A percentile compares a stretch with the other conserved stretches of the same genome.
These are phyloP conservation scores for Aramus guarauna DNA, from an alignment of 2,113 vertebrate species.

Conservation along the genomic window DNA sequence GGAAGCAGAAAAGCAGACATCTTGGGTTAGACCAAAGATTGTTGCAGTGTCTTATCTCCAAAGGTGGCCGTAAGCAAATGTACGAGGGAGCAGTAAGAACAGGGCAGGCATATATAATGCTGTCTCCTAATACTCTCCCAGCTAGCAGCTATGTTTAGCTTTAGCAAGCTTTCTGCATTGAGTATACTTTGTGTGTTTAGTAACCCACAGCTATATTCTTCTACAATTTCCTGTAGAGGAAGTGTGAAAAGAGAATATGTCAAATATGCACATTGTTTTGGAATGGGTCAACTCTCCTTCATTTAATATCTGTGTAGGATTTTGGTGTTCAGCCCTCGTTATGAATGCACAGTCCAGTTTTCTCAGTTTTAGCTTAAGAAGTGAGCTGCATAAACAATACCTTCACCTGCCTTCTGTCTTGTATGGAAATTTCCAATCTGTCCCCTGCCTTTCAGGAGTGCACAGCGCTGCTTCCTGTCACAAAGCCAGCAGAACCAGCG, in stretches of 20 bases:
- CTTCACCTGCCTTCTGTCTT: background rate
- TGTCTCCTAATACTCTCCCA: background rate
- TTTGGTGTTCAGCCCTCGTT: background rate
- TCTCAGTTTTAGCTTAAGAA: background rate
- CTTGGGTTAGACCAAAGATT: background rate
- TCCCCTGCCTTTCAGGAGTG: background rate
- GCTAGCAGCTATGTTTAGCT: background rate
- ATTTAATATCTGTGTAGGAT: background rate
- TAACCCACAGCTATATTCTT: background rate
- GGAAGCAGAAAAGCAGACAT: background rate
- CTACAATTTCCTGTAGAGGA: background rate
- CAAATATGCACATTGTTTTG: background rate
- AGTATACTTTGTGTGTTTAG: background rate
- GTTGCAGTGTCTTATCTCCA: background rate
- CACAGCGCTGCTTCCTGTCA: background rate
- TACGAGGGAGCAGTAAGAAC: background rate
- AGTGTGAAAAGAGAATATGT: background rate
- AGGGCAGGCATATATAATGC: background rate
- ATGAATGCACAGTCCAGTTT: background rate
- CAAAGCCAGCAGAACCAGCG: background rate
- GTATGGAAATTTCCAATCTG: slow-evolving; percentile 38
- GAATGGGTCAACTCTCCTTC: background rate
- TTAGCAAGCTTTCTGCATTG: background rate
- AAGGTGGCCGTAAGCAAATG: background rate
- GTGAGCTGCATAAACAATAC: slow-evolving; percentile 7